Base-by-base conservation (phyloP, 2,113 vertebrate genomes). In the Peromyscus leucopus region DNA sequence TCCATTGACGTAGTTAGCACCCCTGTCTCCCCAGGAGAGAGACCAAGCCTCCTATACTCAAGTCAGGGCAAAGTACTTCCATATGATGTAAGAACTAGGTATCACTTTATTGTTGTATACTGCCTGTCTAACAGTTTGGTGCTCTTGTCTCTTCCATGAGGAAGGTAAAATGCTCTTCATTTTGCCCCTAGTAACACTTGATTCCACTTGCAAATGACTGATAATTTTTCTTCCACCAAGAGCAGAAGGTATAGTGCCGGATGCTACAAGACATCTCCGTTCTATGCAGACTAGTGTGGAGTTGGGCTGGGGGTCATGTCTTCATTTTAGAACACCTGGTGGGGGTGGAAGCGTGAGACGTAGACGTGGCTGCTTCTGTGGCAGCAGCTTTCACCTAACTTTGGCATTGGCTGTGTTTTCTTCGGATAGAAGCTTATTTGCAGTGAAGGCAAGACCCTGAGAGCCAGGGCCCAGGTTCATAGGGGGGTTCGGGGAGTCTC, bases 141-240 rank as follows among this genome's bases (percentile, higher is more conserved):
- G 82, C n/a, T 22, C 57, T 22, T 28, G n/a, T n/a, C 16, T 65
- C 5, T 11, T 21, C 61, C 31, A 63, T 22, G 10, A 39, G 39
- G 2, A 11, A 22, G 17, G 5, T 22, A 42, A n/a, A 57, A 19
- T n/a, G 5, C 2, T 69, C 85, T 75, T 59, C 11, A 13, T 63
- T 78, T 76, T 80, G 22, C 8, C 24, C 21, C 11, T 5, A 5
- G 42, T 82, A 28, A 67, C 39, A 22, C 19, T 33, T 4, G 46
- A 31, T 57, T 84, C 5, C 2, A 0, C 67, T 42, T 55, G 21
- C 22, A 3, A 1, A 7, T 76, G 36, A n/a, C 39, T 7, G 39
- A 42, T 72, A 48, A 7, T 55, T 39, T 51, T 51, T 51, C 33
- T 67, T 61, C 19, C 88, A 1, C 42, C 1, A 36, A 36, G 90